Evolutionary conservation across 2,888 invertebrate species (phyloP).

Genomic region (Escarpia spicata): DNA sequence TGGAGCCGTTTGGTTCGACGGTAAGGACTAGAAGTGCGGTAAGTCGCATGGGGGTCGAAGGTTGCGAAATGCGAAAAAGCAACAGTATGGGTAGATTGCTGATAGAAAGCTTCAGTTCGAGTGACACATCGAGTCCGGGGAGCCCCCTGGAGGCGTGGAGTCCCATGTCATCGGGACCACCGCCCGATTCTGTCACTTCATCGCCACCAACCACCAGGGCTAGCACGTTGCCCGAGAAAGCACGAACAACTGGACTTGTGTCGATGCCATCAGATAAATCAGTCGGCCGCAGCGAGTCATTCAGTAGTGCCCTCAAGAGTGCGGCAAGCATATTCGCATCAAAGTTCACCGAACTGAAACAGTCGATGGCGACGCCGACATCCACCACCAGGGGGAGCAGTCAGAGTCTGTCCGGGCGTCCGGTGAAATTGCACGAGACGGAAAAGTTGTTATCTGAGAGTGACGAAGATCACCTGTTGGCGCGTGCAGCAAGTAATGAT

Average conservation of each 20-base stretch:
- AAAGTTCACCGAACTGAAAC: slow-evolving; percentile 59
- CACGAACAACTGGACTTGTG: not conserved
- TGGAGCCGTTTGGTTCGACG: slow-evolving; percentile 26
- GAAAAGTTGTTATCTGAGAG: not conserved
- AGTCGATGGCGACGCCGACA: slow-evolving; percentile 56
- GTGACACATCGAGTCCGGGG: slow-evolving; percentile 35
- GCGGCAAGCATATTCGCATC: slow-evolving; percentile 38
- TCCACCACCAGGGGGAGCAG: slow-evolving; percentile 34
- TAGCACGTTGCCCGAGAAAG: not conserved
- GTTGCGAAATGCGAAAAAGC: not conserved
- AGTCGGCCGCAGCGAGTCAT: slow-evolving; percentile 33
- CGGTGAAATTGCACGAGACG: not conserved
- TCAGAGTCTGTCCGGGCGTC: slow-evolving; percentile 27
- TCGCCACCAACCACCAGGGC: not conserved
- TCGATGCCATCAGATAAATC: slow-evolving; percentile 27
- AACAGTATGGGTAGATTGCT: not conserved
- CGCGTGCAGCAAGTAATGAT: slow-evolving; percentile 35
- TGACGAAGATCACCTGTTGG: slow-evolving; percentile 28
- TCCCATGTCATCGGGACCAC: slow-evolving; percentile 28
- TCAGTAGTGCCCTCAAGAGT: slow-evolving; percentile 36
- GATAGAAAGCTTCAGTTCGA: slow-evolving; percentile 24
- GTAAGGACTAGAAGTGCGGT: not conserved
- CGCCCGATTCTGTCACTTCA: not conserved
- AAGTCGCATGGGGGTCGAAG: not conserved
- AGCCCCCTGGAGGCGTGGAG: slow-evolving; percentile 36